Evolutionary conservation across 2,888 invertebrate species (phyloP), one percentile per base, ranked within the genome.

Genomic region (Dryomyza anilis): DNA sequence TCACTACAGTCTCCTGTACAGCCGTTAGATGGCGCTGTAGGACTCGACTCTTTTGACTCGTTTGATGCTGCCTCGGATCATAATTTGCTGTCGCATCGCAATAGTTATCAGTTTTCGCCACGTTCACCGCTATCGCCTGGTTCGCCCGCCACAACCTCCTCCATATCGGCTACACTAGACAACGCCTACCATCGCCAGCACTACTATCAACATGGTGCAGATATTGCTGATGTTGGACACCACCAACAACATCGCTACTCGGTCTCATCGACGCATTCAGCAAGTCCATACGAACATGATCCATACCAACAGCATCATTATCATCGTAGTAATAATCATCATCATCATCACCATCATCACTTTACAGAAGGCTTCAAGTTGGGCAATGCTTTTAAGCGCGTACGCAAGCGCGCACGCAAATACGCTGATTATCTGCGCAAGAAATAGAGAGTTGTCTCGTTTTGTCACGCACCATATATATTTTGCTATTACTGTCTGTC

Each of bases 381-480:
- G 69, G 77, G 79, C 66, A 81, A 75, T 65, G 82, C 82, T 64
- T 71, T 82, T 19, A 80, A 76, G 67, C 74, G 76, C 67, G 82
- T 83, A 63, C 79, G 83, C 71, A 83, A 79, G 72, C 80, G 83
- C 67, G 84, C 83, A 71, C 80, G 82, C 72, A 83, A 83, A 75
- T 83, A 79, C 75, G 80, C 83, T 48, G 82, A 82, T 50, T 82
- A 81, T 67, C 73, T 83, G 69, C 82, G 81, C 72, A 83, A 81
- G 70, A 82, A 83, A 72, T 82, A 76, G 76, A 63, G 10, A 19
- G n/a, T 8, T 19, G 21, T n/a, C 23, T 7, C 58, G 19, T 14
- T 45, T 10, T n/a, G 7, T 6, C 29, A 25, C 25, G 16, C 12
- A 30, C 16, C 27, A 30, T 23, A 25, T 43, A 25, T 30, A 23